Base-by-base conservation (phyloP, 1,140 invertebrate genomes). In the Bombyx mandarina region DNA sequence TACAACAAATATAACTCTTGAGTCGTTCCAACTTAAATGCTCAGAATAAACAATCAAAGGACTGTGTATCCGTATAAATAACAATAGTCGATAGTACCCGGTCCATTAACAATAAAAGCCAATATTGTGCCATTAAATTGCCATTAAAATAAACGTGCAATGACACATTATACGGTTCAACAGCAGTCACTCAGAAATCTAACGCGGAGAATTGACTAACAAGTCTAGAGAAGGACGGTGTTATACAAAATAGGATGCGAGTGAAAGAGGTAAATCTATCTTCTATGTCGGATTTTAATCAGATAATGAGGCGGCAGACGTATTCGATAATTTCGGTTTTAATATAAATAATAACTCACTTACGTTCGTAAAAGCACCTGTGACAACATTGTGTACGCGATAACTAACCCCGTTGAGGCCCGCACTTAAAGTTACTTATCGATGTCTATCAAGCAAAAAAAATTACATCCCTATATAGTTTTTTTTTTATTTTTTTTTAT, bases 391-490 rank as follows among this genome's bases (percentile, higher is more conserved):
- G 49, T 61, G 56, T 45, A 56, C 42, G 58, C 57, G 63, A 67
- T 64, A 67, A 65, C 62, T 66, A 70, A 75, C 72, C 72, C 66
- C 56, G 60, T 67, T 73, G 75, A 67, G 72, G 72, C 75, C 72
- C 71, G 61, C 60, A 54, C 44, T 60, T 51, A 56, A 53, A 43
- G 49, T 67, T 52, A 59, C 58, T 42, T 57, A 56, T 52, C 45
- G 50, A 58, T 63, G 48, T 47, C 8, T 47, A 47, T 3, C 6
- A 47, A 3, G n/a, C 8, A 47, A 47, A 10, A 45, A 45, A 47
- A 47, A 2, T 47, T 9, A 12, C 8, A 12, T 47, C 8, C n/a
- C 45, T 47, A 10, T 45, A 45, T 18, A 35, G 26, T 35, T 0
- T 5, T 35, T 35, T 35, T 7, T 7, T 45, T 45, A 7, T 45